Conservation (phyloP, 2,113 vertebrate genomes). For the Labrus mixtus region DNA sequence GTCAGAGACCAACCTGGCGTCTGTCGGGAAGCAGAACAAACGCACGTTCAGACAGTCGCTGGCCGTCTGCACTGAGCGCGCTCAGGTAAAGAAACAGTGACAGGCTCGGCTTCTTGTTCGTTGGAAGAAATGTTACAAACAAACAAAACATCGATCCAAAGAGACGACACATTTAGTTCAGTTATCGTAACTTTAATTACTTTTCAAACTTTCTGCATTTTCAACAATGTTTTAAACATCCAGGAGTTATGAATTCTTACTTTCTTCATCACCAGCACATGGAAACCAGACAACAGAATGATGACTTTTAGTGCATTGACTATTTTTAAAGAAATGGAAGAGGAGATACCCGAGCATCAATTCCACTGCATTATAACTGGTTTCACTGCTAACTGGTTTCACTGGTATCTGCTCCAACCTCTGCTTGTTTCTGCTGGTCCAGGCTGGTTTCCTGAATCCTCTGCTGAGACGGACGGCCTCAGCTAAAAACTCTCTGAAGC, state of each 20-base stretch:
- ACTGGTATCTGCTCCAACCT: constrained; percentile 7
- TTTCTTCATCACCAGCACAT: no score
- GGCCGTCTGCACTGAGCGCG: constrained; percentile 78
- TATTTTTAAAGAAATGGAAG: no score
- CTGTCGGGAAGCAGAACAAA: constrained; percentile 73
- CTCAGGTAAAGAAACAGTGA: constrained; percentile 77
- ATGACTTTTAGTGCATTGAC: no score
- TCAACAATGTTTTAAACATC: no score
- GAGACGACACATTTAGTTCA: not conserved
- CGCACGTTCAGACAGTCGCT: constrained; percentile 83
- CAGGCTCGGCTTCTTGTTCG: not conserved
- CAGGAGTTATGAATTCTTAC: no score
- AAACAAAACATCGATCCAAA: no score
- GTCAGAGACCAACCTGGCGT: constrained; percentile 86
- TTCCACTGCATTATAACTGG: no score
- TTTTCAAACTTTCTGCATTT: no score
- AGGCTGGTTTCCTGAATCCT: constrained; percentile 84
- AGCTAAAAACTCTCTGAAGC: constrained; percentile 78
- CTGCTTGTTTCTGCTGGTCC: constrained; percentile 13
- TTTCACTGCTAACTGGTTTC: not conserved
- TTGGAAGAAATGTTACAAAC: no score
- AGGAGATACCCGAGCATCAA: no score
- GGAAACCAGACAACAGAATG: no score
- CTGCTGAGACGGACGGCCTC: constrained; percentile 84
- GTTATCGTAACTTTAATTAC: no score